Conservation (phyloP, 2,113 vertebrate species). For the Chinchilla lanigera region DNA sequence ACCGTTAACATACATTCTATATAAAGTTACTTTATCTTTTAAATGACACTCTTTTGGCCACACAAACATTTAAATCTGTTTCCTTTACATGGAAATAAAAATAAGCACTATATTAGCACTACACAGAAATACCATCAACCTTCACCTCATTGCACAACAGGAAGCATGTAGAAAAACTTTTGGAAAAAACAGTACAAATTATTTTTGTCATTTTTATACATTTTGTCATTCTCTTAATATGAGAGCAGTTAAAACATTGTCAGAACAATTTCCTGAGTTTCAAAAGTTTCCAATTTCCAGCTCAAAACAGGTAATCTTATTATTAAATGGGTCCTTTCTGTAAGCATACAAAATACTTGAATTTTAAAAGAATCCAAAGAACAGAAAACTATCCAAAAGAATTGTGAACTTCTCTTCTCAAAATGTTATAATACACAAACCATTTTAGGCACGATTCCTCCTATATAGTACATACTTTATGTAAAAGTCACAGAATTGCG, state of each 20-base stretch:
- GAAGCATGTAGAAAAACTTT: slow-evolving; percentile 61
- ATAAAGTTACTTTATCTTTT: slow-evolving; percentile 60
- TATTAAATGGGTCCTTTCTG: slow-evolving; percentile 46
- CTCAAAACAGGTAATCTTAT: slow-evolving; percentile 63
- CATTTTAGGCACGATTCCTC: slow-evolving; percentile 35
- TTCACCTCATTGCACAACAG: slow-evolving; percentile 71
- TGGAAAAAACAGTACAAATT: slow-evolving; percentile 36
- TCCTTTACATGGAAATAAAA: slow-evolving; percentile 72
- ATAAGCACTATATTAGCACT: slow-evolving; percentile 62
- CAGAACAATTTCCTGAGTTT: slow-evolving; percentile 77
- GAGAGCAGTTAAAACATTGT: slow-evolving; percentile 69
- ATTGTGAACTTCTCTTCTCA: slow-evolving; percentile 41
- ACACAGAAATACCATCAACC: slow-evolving; percentile 51
- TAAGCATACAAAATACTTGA: slow-evolving; percentile 65
- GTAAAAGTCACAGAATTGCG: slow-evolving; percentile 29
- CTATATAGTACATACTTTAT: neutral
- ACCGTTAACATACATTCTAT: slow-evolving; percentile 74
- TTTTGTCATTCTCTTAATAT: slow-evolving; percentile 71
- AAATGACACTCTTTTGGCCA: slow-evolving; percentile 62
- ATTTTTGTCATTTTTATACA: slow-evolving; percentile 66
- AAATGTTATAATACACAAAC: slow-evolving; percentile 6
- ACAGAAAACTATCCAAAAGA: slow-evolving; percentile 58
- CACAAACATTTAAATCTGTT: slow-evolving; percentile 69
- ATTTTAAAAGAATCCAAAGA: slow-evolving; percentile 60
- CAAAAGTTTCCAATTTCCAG: slow-evolving; percentile 63